A percentile compares a stretch with the other conserved stretches of the same genome.
phyloP scores from a whole-genome alignment of 2,888 invertebrate species.

The Andrena hattorfiana region DNA sequence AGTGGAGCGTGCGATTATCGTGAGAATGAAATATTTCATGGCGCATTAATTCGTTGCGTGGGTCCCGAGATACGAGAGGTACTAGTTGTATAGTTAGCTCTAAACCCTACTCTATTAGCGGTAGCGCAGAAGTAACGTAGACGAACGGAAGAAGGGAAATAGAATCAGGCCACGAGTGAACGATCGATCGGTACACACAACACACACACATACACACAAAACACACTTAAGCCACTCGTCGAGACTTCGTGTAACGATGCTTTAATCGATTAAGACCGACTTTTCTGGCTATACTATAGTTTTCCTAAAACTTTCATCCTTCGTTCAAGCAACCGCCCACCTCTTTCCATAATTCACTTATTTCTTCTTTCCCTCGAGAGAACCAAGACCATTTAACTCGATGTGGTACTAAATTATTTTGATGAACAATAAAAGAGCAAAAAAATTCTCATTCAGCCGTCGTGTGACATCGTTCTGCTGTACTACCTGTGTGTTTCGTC shows the following conservation, averaged over 20 bases:
- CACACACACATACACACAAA: slow-evolving; percentile 42
- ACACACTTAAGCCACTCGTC: slow-evolving; percentile 44
- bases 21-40: slow-evolving; percentile 55
- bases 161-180: slow-evolving; percentile 55
- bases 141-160: slow-evolving; percentile 41
- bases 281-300: slow-evolving; percentile 53
- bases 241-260: slow-evolving; percentile 64
- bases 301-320: slow-evolving; percentile 16
- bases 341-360: background rate
- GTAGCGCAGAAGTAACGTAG: slow-evolving; percentile 70
- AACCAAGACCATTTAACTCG: slow-evolving; percentile 37
- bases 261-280: slow-evolving; percentile 69
- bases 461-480: slow-evolving; percentile 63
- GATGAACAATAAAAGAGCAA: slow-evolving; percentile 78
- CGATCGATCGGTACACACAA: slow-evolving; percentile 50
- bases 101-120: slow-evolving; percentile 68
- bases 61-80: slow-evolving; percentile 66
- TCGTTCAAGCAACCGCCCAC: slow-evolving; percentile 16
- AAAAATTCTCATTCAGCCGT: slow-evolving; percentile 76
- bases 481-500: slow-evolving; percentile 62
- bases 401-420: slow-evolving; percentile 81
- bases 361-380: slow-evolving; percentile 4
- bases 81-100: slow-evolving; percentile 72
- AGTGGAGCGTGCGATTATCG: slow-evolving; percentile 42
- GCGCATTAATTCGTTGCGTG: slow-evolving; percentile 68